These are phyloP conservation scores for Falcunculus frontatus DNA, from an alignment of 2,113 vertebrate genomes.

Conservation along the genomic window DNA sequence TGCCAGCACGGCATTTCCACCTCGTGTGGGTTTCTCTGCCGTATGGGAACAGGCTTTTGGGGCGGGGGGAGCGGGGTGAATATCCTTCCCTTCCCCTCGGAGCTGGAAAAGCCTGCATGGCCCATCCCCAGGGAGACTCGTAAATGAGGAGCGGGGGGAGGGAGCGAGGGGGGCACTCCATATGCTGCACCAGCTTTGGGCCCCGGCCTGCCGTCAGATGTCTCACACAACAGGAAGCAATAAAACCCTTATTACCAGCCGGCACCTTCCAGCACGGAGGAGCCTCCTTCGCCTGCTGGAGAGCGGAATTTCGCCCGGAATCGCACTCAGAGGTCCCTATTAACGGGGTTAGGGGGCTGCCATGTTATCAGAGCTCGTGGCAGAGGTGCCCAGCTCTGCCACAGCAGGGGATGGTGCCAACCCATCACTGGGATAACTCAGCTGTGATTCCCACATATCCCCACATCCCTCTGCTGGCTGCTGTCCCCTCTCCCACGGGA, in stretches of 20 bases:
- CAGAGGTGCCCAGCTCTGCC: background rate
- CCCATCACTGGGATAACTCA: rapidly evolving
- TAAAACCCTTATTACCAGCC: background rate
- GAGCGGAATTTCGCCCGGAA: background rate
- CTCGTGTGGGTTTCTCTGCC: background rate
- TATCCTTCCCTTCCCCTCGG: background rate
- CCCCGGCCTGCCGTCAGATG: background rate
- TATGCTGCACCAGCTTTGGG: slow-evolving; percentile 17
- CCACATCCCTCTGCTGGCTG: rapidly evolving
- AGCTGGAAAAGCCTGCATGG: slow-evolving; percentile 2
- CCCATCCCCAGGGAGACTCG: slow-evolving; percentile 32
- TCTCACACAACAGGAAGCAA: slow-evolving; percentile 33
- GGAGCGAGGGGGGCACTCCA: background rate
- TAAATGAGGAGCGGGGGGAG: background rate
- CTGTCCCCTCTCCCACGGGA: background rate
- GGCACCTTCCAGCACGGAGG: background rate
- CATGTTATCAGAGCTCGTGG: rapidly evolving
- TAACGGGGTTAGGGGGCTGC: background rate
- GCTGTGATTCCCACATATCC: rapidly evolving
- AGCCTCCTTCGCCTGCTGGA: background rate
- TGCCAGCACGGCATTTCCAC: background rate
- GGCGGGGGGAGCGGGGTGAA: background rate
- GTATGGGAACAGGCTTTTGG: background rate
- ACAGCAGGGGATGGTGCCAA: background rate
- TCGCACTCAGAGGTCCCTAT: background rate